A percentile compares a stretch with the other conserved stretches of the same genome.
Conservation (phyloP, 2,888 invertebrate species). For the Diadegma fenestrale region DNA sequence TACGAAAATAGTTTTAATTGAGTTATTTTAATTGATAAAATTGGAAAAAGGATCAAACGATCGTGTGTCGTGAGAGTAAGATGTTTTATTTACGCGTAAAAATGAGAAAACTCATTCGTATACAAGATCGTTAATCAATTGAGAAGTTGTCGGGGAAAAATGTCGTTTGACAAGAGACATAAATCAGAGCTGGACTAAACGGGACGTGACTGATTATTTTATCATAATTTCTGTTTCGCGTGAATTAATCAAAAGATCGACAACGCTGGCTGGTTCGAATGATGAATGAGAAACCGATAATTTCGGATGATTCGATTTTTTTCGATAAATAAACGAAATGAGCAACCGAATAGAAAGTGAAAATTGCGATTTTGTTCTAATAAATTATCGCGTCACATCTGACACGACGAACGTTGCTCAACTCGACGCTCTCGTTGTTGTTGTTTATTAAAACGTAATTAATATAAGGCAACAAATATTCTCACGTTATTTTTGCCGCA, state of each 20-base stretch:
- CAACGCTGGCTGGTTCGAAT: background rate
- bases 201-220: constrained; percentile 7
- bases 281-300: background rate
- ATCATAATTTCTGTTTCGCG: constrained; percentile 34
- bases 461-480: constrained; percentile 4
- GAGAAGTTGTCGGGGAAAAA: constrained; percentile 48
- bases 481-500: constrained; percentile 6
- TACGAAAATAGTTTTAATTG: background rate
- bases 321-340: background rate
- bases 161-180: constrained; percentile 49
- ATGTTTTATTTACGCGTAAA: constrained; percentile 9
- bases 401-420: constrained; percentile 16
- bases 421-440: background rate
- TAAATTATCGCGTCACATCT: constrained; percentile 13
- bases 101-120: constrained; percentile 23
- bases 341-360: background rate
- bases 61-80: background rate
- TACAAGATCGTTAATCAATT: constrained; percentile 51
- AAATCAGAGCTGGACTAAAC: constrained; percentile 35
- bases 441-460: constrained; percentile 20
- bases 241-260: constrained; percentile 20
- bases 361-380: background rate
- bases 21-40: background rate
- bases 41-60: background rate
- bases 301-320: background rate